phyloP scores from a whole-genome alignment of 2,888 invertebrate genomes.

The Rotaria socialis region DNA sequence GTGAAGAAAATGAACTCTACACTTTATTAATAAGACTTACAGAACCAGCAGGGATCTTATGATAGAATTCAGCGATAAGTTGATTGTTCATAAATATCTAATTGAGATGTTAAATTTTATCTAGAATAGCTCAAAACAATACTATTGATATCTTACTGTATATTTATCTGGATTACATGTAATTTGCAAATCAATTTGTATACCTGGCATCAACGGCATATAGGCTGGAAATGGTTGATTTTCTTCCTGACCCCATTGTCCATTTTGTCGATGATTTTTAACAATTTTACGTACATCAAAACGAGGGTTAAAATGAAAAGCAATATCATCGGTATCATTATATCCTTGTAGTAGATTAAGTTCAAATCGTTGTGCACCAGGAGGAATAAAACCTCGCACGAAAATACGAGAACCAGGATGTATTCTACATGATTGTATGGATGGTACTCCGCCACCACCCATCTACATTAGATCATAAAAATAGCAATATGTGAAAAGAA shows the following conservation, averaged over 20 bases:
- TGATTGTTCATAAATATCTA: neutral
- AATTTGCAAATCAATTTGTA: slow-evolving; percentile 2
- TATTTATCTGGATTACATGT: neutral
- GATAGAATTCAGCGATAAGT: neutral
- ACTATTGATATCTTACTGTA: neutral
- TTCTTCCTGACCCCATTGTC: slow-evolving; percentile 47
- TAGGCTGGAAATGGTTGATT: neutral
- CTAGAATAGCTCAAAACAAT: too few relatives aligned
- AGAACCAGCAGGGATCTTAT: neutral
- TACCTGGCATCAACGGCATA: neutral
- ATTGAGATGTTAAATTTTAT: neutral
- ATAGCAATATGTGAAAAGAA: neutral
- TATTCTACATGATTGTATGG: neutral
- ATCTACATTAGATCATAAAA: neutral
- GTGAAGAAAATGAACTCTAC: too few relatives aligned
- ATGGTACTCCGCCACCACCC: neutral
- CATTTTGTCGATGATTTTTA: slow-evolving; percentile 42
- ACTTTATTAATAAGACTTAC: neutral
- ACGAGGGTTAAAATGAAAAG: slow-evolving; percentile 47
- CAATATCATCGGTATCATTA: slow-evolving; percentile 38
- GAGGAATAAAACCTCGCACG: neutral
- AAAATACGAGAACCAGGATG: neutral
- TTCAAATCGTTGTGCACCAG: slow-evolving; percentile 39
- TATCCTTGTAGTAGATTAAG: slow-evolving; percentile 46
- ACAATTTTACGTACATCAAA: slow-evolving; percentile 46